Conservation (phyloP, 92 coral and sea anemone genomes). For the Nematostella vectensis region DNA sequence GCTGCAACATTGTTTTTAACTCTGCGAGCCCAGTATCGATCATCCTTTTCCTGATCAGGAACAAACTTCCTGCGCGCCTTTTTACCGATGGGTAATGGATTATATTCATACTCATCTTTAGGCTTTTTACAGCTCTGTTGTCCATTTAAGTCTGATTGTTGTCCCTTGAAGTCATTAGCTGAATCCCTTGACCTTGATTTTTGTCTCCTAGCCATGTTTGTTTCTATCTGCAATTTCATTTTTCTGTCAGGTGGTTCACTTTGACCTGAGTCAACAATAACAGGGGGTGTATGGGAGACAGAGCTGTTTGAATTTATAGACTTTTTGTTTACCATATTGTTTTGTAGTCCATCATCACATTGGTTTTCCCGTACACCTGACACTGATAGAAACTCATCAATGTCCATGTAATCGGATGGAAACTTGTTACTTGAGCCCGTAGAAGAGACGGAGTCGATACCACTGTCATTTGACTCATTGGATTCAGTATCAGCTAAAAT, state of each 20-base stretch:
- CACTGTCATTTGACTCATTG: conserved; percentile 52
- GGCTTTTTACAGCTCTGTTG: neutral
- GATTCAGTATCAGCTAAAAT: conserved; percentile 31
- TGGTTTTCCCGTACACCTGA: conserved; percentile 9
- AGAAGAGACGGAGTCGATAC: conserved; percentile 36
- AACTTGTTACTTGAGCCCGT: conserved; percentile 14
- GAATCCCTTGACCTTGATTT: no score
- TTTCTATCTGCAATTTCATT: neutral
- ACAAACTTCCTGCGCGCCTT: conserved; percentile 44
- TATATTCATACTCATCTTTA: conserved; percentile 24
- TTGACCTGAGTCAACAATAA: neutral
- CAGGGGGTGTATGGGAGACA: conserved; percentile 1
- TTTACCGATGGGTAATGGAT: conserved; percentile 44
- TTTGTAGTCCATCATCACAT: neutral
- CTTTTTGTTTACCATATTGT: neutral
- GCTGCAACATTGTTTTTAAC: conserved; percentile 63
- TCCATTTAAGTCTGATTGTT: conserved; percentile 3
- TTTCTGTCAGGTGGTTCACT: neutral
- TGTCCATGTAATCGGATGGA: conserved; percentile 57
- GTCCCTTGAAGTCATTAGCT: neutral
- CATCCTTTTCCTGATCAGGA: conserved; percentile 30
- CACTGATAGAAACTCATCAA: conserved; percentile 46
- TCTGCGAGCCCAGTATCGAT: conserved; percentile 59
- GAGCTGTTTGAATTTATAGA: neutral
- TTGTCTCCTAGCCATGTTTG: neutral